These are phyloP conservation scores for Enteromius argenteus DNA, from an alignment of 2,797 vertebrate species.

Conservation along the genomic window DNA sequence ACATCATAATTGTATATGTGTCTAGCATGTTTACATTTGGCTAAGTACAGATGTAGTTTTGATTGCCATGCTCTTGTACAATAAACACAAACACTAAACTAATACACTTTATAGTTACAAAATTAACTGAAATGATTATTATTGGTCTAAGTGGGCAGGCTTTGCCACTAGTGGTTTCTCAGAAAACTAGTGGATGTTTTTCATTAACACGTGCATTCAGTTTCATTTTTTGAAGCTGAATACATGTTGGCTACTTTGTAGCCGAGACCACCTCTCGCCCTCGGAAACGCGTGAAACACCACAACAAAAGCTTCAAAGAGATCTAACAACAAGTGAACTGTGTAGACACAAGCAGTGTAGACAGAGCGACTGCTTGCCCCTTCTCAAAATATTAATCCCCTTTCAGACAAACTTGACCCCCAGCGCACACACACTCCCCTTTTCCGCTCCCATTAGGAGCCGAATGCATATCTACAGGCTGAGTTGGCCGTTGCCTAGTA, in stretches of 20 bases:
- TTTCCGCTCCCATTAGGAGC: slow-evolving; percentile 45
- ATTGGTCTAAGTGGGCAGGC: not conserved
- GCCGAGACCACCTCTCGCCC: slow-evolving; percentile 38
- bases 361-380: slow-evolving; percentile 47
- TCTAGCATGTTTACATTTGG: not conserved
- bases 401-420: slow-evolving; percentile 54
- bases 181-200: not conserved
- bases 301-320: slow-evolving; percentile 59
- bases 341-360: slow-evolving; percentile 51
- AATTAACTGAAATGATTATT: not conserved
- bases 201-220: not conserved
- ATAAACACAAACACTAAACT: not conserved
- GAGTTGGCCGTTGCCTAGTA: slow-evolving; percentile 50
- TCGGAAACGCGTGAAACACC: slow-evolving; percentile 25
- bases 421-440: slow-evolving; percentile 47
- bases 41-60: not conserved
- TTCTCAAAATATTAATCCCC: slow-evolving; percentile 58
- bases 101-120: not conserved
- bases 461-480: slow-evolving; percentile 55
- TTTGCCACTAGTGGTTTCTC: not conserved
- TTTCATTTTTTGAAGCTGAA: not conserved
- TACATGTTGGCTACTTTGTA: slow-evolving; percentile 6
- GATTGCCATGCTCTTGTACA: not conserved
- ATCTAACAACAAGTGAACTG: slow-evolving; percentile 48
- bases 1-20: not conserved